Conservation (phyloP, 2,113 vertebrate species). For the Passer montanus region DNA sequence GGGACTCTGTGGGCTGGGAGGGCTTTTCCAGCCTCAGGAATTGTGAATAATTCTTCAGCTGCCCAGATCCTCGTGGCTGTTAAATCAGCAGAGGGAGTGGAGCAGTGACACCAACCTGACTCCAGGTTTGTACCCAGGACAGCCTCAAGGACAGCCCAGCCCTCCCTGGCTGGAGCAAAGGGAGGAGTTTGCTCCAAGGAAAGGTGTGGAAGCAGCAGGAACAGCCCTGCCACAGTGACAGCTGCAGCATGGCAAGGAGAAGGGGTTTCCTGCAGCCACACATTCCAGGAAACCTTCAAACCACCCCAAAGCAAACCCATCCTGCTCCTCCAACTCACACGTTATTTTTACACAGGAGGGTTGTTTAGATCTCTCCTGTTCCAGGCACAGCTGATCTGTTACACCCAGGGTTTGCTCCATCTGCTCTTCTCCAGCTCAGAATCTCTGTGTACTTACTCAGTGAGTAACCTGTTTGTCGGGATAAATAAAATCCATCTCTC, state of each 20-base stretch:
- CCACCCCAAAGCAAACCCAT: background rate
- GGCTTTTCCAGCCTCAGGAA: background rate
- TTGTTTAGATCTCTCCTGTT: background rate
- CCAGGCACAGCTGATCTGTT: background rate
- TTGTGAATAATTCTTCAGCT: background rate
- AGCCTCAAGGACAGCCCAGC: background rate
- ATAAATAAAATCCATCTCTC: background rate
- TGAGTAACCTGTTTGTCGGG: background rate
- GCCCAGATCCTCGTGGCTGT: rapidly evolving
- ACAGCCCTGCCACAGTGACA: background rate
- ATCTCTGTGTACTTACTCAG: background rate
- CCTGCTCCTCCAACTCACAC: background rate
- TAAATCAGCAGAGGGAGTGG: background rate
- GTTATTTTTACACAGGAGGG: background rate
- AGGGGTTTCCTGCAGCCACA: background rate
- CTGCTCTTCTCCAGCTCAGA: background rate
- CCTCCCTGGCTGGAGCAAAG: background rate
- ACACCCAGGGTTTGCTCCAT: background rate
- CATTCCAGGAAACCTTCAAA: background rate
- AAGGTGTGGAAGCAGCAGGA: background rate
- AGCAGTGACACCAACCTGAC: background rate
- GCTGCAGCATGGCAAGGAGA: background rate
- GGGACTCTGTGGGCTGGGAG: background rate
- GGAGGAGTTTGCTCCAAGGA: background rate
- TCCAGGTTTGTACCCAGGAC: rapidly evolving